Evolutionary conservation across 2,113 vertebrate species (phyloP), one percentile per base, ranked within the genome.

Genomic region (Gnathonemus echidnorhynchus): DNA sequence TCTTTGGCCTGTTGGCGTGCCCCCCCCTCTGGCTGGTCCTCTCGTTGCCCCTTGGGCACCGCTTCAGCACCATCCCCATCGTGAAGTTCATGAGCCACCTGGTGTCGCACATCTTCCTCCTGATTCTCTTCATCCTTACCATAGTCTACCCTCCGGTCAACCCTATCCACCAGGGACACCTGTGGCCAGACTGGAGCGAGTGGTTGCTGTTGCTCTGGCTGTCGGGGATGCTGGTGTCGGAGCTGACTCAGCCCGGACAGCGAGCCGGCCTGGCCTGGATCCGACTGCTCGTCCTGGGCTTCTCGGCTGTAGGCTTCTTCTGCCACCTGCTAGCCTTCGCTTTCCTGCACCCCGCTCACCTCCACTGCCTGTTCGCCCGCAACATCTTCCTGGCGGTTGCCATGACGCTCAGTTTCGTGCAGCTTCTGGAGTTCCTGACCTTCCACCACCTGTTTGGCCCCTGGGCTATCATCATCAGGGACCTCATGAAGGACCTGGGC

Each of bases 361-460:
- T 93, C n/a, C 90, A 94, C 91, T 94, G 92, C 91, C 93, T 95
- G 21, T 95, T 95, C 15, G 91, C 93, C 21, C 93, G 94, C 24
- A 95, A 95, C 56, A 92, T 94, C n/a, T 92, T 95, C 49, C 91
- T 95, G 17, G 92, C 93, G 0, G 91, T 94, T 15, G 92, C 94
- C 35, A 94, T 95, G 94, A 94, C 92, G 0, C 93, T 95, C 10
- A 93, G 92, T 11, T 94, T 95, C 74, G 80, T 95, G 45, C 94
- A 95, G 91, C 94, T 95, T 42, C 90, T 95, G 90, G 94, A 95
- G 90, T 95, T 95, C 90, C 93, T 95, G 35, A 94, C 93, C 2
- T 94, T 95, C 89, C 94, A 95, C 90, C 94, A 95, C 89, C 92
- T 95, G 70, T 95, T 95, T 62, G 94, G 94, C 15, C 94, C 94